phyloP scores from a whole-genome alignment of 2,888 invertebrate genomes.

The Taphrorychus bicolor region DNA sequence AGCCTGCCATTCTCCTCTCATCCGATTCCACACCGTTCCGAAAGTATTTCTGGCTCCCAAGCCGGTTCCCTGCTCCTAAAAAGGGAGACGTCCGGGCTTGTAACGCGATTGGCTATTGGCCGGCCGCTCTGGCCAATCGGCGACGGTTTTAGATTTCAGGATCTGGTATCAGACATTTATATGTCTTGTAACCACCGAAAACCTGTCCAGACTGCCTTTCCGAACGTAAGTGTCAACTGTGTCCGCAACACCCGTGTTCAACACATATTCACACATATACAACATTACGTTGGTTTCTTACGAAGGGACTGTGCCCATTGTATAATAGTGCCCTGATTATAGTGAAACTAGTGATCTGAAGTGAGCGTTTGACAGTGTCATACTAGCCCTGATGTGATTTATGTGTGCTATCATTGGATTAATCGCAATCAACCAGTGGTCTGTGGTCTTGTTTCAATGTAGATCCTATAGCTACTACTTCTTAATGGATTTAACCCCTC shows the following conservation, averaged over 20 bases:
- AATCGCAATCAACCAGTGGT: conserved; percentile 42
- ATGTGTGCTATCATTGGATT: conserved; percentile 42
- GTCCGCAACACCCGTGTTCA: conserved; percentile 21
- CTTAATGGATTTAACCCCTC: too few species aligned
- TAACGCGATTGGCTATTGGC: conserved; percentile 63
- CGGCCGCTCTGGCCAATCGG: conserved; percentile 59
- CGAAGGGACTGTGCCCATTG: conserved; percentile 31
- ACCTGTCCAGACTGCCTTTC: conserved; percentile 94
- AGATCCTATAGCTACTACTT: conserved; percentile 13
- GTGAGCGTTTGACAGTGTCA: conserved; percentile 46
- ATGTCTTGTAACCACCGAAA: conserved; percentile 73
- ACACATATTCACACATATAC: conserved; percentile 15
- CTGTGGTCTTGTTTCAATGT: conserved; percentile 39
- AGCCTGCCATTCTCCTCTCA: conserved; percentile 31
- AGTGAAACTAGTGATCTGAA: conserved; percentile 17
- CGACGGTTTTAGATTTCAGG: conserved; percentile 63
- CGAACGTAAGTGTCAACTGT: conserved; percentile 81
- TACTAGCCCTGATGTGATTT: conserved; percentile 48
- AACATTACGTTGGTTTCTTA: conserved; percentile 20
- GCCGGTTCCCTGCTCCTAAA: conserved; percentile 66
- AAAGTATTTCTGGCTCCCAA: conserved; percentile 54
- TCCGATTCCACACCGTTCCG: conserved; percentile 34
- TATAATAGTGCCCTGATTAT: background rate
- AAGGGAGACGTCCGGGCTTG: conserved; percentile 66
- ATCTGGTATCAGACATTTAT: conserved; percentile 85